Conservation (phyloP, 2,888 invertebrate genomes). For the Cremastobaeus sp. region DNA sequence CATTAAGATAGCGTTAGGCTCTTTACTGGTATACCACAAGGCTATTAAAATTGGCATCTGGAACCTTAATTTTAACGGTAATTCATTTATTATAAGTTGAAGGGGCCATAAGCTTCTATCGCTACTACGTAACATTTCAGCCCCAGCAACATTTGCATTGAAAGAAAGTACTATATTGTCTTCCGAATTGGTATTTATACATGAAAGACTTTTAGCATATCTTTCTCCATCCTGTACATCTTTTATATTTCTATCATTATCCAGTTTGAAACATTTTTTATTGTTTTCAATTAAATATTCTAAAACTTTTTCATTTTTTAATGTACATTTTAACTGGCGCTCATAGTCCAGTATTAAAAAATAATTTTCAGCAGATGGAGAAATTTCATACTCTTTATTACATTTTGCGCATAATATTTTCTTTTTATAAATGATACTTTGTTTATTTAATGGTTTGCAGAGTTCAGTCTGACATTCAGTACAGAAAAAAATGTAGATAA, state of each 20-base stretch:
- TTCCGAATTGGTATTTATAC: not conserved
- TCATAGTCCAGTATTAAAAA: constrained; percentile 6
- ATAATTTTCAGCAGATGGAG: constrained; percentile 5
- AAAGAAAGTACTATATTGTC: not conserved
- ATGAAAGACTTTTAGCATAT: too few species aligned
- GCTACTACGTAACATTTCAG: not conserved
- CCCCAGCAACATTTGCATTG: not conserved
- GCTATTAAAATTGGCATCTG: constrained; percentile 1
- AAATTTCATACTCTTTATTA: not conserved
- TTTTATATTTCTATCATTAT: not conserved
- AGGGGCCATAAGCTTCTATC: constrained; percentile 9
- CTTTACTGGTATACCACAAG: constrained; percentile 3
- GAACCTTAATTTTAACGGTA: not conserved
- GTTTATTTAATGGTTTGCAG: not conserved
- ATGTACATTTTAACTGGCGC: not conserved
- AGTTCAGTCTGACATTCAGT: not conserved
- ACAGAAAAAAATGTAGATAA: constrained; percentile 1
- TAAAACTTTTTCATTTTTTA: not conserved
- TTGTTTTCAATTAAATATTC: not conserved
- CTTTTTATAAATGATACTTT: not conserved
- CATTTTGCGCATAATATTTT: not conserved
- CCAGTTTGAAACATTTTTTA: not conserved
- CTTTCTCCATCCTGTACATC: not conserved
- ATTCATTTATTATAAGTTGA: constrained; percentile 5
- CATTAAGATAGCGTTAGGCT: not conserved